A percentile compares a stretch with the other conserved stretches of the same genome.
Conservation (phyloP, 1,140 invertebrate genomes). For the Zaprionus davidi region DNA sequence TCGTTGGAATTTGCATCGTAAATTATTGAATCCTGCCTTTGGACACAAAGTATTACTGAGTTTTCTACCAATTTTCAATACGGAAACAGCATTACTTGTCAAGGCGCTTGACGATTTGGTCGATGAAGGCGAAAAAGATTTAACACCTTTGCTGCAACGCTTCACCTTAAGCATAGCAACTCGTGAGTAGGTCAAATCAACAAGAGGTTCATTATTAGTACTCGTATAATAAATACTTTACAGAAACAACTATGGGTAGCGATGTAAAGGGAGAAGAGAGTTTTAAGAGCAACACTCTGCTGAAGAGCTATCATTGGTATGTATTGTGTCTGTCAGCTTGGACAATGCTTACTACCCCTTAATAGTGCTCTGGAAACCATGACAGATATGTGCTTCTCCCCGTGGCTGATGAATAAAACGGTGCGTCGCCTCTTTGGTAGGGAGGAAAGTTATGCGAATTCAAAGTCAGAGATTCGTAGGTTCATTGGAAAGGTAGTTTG, state of each 20-base stretch:
- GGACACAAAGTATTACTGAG: slow-evolving; percentile 71
- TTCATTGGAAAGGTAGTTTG: slow-evolving; percentile 66
- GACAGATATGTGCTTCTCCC: slow-evolving; percentile 78
- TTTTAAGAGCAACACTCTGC: slow-evolving; percentile 46
- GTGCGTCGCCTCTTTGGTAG: slow-evolving; percentile 52
- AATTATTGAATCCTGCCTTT: slow-evolving; percentile 74
- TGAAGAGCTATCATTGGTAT: slow-evolving; percentile 72
- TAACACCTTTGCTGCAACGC: slow-evolving; percentile 60
- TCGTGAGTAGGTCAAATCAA: slow-evolving; percentile 48
- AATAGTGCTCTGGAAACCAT: slow-evolving; percentile 69
- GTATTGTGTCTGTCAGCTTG: background rate
- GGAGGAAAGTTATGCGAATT: slow-evolving; percentile 47
- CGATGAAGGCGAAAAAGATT: slow-evolving; percentile 47
- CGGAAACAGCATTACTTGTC: slow-evolving; percentile 52
- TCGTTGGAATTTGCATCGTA: slow-evolving; percentile 68
- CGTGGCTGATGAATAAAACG: slow-evolving; percentile 57
- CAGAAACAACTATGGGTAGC: slow-evolving; percentile 79
- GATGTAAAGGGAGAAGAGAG: slow-evolving; percentile 51
- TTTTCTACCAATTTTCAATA: slow-evolving; percentile 73
- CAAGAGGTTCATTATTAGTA: background rate
- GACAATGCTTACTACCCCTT: slow-evolving; percentile 48
- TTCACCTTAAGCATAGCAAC: slow-evolving; percentile 70
- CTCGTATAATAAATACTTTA: background rate
- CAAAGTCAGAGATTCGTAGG: slow-evolving; percentile 61
- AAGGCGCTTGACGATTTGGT: slow-evolving; percentile 40